Conservation (phyloP, 2,797 vertebrate genomes). For the Ceryle rudis region DNA sequence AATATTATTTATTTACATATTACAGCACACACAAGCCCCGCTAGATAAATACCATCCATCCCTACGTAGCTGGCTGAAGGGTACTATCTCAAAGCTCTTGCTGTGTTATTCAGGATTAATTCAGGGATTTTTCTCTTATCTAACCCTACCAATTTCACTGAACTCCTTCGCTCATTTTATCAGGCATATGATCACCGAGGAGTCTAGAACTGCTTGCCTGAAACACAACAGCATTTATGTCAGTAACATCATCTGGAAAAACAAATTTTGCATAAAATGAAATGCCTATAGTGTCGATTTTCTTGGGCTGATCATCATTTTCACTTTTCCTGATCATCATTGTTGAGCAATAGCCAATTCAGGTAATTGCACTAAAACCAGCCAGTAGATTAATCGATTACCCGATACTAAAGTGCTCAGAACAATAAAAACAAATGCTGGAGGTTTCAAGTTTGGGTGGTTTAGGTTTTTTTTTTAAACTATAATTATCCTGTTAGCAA, state of each 20-base stretch:
- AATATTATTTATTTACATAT: neutral
- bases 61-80: too few species aligned
- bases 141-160: neutral
- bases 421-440: neutral
- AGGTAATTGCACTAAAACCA: neutral
- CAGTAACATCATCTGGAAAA: neutral
- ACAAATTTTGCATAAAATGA: neutral
- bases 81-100: neutral
- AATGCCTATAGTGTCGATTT: neutral
- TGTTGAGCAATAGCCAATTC: neutral
- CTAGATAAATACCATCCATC: neutral
- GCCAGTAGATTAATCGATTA: neutral
- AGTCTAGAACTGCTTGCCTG: neutral
- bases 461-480: neutral
- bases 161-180: neutral
- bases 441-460: neutral
- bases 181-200: neutral
- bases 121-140: neutral
- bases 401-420: neutral
- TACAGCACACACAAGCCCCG: neutral
- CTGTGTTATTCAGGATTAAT: neutral
- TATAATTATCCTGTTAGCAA: neutral
- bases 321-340: neutral
- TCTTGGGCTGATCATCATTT: neutral
- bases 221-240: rapidly evolving